phyloP scores from a whole-genome alignment of 2,113 vertebrate species.

The Eupsittula cactorum region DNA sequence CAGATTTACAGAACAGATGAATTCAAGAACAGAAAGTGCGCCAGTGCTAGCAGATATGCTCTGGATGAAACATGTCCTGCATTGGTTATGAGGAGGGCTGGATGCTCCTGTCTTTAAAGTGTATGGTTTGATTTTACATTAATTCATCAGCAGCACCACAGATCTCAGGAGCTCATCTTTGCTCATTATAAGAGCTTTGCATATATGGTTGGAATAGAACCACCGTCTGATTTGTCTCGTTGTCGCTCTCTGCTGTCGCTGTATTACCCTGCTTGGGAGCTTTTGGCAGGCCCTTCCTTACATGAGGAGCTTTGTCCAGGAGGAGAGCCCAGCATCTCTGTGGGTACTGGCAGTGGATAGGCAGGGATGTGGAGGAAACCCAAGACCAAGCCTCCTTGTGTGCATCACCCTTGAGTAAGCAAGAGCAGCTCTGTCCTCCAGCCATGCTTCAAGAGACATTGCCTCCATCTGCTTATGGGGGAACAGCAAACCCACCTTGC shows the following conservation, averaged over 20 bases:
- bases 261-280: neutral
- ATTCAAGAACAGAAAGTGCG: slow-evolving; percentile 39
- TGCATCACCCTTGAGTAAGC: fast-evolving
- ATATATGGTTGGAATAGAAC: neutral
- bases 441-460: neutral
- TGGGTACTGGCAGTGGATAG: neutral
- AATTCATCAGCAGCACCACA: slow-evolving; percentile 48
- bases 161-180: neutral
- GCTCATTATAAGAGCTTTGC: slow-evolving; percentile 41
- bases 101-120: slow-evolving; percentile 52
- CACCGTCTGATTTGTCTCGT: neutral
- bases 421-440: neutral
- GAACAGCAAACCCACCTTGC: neutral
- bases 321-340: neutral
- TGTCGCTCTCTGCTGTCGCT: neutral
- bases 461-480: neutral
- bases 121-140: slow-evolving; percentile 55
- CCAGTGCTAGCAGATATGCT: slow-evolving; percentile 21
- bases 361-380: neutral
- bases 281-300: neutral
- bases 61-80: slow-evolving; percentile 53
- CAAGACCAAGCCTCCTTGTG: neutral
- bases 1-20: slow-evolving; percentile 41
- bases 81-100: slow-evolving; percentile 45
- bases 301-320: neutral